Base-by-base conservation (phyloP, 2,113 vertebrate species). In the Lagopus muta region DNA sequence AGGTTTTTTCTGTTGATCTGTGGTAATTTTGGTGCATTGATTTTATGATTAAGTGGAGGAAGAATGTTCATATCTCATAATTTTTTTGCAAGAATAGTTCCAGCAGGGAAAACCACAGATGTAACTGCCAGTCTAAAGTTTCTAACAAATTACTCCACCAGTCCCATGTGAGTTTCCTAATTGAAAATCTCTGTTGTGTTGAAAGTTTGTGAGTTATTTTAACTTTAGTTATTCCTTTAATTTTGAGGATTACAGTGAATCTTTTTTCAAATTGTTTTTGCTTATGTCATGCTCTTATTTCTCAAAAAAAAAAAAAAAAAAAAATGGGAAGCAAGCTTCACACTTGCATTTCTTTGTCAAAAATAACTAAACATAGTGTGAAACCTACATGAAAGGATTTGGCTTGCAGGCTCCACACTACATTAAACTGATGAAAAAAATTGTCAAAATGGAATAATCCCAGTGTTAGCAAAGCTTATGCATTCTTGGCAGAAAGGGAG, bases 131-230 rank as follows among this genome's bases (percentile, higher is more conserved):
- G 60, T 95, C 95, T 96, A 91, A 94, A 92, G 42, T 96, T 97
- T 96, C 82, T 92, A 90, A 92, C 87, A 97, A 95, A 97, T 95
- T 94, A 89, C 24, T 96, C 66, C 91, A 61, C 65, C 28, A 85
- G 22, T 90, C 90, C 61, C 67, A 65, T 22, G 9, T 82, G 83
- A 96, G 10, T n/a, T 96, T 93, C 64, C 15, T 94, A 92, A 76
- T 5, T 86, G 40, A 97, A 96, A 96, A 86, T 83, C 24, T 94
- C 65, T 73, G 74, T 54, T 89, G 32, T 16, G 38, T 40, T 82
- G 79, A 96, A 90, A 75, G 88, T 81, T 94, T 74, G 32, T 65
- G 18, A 58, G 11, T 12, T 86, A 36, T 9, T 38, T 38, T 38
- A 38, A 38, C 13, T 71, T 42, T 62, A 42, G 7, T 20, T 52